Evolutionary conservation across 2,888 invertebrate species (phyloP), one percentile per base, ranked within the genome.

Genomic region (Calephelis perditalis): DNA sequence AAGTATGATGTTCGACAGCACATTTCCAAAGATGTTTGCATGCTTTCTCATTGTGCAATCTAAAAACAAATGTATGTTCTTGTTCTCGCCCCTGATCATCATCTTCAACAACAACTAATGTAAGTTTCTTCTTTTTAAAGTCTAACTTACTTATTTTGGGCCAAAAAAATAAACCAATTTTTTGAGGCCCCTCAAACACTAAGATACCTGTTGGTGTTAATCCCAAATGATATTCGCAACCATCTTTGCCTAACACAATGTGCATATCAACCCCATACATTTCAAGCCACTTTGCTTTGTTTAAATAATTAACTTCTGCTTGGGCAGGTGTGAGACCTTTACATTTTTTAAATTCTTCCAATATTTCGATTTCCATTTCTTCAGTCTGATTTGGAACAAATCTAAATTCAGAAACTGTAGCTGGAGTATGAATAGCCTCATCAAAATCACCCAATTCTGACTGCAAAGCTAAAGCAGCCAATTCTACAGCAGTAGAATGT

Each of bases 1-100:
- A 99, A 1, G 99, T 97, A 91, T 99, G 99, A 90, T 99, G 98
- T 85, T 99, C 99, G 0, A 99, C 97, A 37, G 99, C 99, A 92
- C 99, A 99, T 86, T 99, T 99, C 99, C 99, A 99, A 68, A 99
- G 91, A 88, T 99, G 99, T 84, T 99, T 99, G 82, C 99, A 98
- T 1, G 99, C 99, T 82, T 99, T 99, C 81, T 99, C 98, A 80
- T 98, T 99, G 71, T 96, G 95, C 70, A 99, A 90, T 62, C 97
- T 93, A 85, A 99, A 99, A 5, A 99, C 98, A 84, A 99, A 99
- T 0, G 99, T 99, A 84, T 99, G 99, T 79, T 99, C 98, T 78
- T 99, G 98, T 83, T 99, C 98, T 58, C 95, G 92, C 0, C 98
- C 98, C 82, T 98, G 96, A 79, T 99, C 99, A 78, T 99, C 99